A percentile compares a stretch with the other conserved stretches of the same genome.
phyloP scores from a whole-genome alignment of 2,113 vertebrate species.

The Hucho hucho region DNA sequence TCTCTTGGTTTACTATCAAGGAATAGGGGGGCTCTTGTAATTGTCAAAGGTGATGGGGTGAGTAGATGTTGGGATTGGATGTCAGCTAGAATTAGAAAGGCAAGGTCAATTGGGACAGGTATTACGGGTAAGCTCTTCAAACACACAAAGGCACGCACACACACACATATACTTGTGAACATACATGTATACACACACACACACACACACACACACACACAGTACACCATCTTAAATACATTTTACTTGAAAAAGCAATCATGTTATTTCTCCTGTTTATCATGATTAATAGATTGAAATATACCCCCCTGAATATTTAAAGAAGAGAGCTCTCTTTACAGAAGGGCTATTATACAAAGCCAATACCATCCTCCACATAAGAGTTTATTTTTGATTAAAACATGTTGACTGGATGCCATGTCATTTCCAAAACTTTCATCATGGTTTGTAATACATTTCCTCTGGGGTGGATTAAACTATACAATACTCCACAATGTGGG shows the following conservation, averaged over 20 bases:
- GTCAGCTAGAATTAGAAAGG: conserved; percentile 43
- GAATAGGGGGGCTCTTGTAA: not conserved
- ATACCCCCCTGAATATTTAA: not conserved
- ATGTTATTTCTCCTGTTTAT: not conserved
- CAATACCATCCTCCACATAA: not conserved
- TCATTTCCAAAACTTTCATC: conserved; percentile 48
- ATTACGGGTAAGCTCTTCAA: not conserved
- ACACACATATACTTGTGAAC: no score
- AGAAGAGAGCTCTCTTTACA: not conserved
- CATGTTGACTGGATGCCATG: not conserved
- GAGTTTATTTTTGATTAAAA: not conserved
- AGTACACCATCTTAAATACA: not conserved
- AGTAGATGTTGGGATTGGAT: conserved; percentile 29
- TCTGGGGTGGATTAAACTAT: conserved; percentile 50
- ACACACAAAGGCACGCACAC: no score
- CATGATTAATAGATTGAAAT: not conserved
- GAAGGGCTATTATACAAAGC: not conserved
- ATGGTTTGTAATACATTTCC: conserved; percentile 46
- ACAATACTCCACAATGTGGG: conserved; percentile 50
- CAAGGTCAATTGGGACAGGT: conserved; percentile 2
- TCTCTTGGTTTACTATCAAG: not conserved
- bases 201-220: conserved; percentile 5
- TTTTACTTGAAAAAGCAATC: not conserved
- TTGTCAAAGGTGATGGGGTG: not conserved
- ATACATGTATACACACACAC: not conserved